Conservation (phyloP, 2,888 invertebrate species). For the Malthinus seriepunctatus region DNA sequence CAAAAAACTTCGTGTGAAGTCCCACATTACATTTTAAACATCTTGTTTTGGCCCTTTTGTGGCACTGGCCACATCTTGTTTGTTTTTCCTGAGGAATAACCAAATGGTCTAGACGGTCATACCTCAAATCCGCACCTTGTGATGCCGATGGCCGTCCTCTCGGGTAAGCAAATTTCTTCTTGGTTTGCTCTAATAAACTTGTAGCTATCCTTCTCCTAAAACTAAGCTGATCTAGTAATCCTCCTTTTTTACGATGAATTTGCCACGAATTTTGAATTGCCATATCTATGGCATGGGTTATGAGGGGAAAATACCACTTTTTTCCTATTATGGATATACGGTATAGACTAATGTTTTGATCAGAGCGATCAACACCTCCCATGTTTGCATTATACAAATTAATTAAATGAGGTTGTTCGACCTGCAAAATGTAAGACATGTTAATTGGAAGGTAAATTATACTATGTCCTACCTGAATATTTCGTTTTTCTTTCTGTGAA, state of each 20-base stretch:
- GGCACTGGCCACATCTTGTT: no score
- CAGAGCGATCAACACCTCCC: no score
- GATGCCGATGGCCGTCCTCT: no score
- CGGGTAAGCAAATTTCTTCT: no score
- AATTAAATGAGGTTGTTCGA: constrained; percentile 13
- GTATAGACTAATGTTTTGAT: constrained; percentile 37
- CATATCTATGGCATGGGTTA: constrained; percentile 33
- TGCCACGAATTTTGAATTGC: constrained; percentile 37
- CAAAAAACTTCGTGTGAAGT: no score
- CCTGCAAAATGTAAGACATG: no score
- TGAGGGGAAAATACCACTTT: constrained; percentile 38
- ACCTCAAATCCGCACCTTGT: no score
- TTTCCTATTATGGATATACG: constrained; percentile 35
- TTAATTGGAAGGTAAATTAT: no score
- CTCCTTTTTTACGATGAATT: constrained; percentile 31
- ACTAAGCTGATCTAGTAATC: constrained; percentile 34
- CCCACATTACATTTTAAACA: no score
- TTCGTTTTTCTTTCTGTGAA: constrained; percentile 6
- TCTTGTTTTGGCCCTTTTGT: no score
- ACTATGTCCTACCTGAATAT: constrained; percentile 9
- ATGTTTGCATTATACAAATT: constrained; percentile 30
- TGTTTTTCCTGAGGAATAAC: no score
- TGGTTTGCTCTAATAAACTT: constrained; percentile 2
- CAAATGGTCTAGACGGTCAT: no score
- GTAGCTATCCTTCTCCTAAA: constrained; percentile 31